These are phyloP conservation scores for Limnodromus scolopaceus DNA, from an alignment of 2,797 vertebrate genomes.

Conservation along the genomic window DNA sequence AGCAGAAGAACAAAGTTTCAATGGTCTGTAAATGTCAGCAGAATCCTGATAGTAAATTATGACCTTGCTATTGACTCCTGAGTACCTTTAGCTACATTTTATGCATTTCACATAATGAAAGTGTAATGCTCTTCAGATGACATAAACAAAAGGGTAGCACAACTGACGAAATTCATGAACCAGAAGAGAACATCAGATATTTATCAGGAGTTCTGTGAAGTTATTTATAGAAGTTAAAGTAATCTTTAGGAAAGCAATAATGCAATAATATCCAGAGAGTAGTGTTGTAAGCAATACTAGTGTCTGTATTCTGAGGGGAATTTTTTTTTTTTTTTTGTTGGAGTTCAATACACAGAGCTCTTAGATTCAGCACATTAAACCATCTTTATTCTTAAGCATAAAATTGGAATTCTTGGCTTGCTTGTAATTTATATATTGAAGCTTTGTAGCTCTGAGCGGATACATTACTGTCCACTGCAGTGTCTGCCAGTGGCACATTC, in stretches of 20 bases:
- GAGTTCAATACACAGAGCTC: neutral
- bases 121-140: constrained; percentile 27
- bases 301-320: neutral
- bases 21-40: constrained; percentile 75
- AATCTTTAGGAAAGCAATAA: constrained; percentile 4
- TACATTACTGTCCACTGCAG: neutral
- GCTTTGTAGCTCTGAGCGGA: neutral
- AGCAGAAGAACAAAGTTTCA: constrained; percentile 71
- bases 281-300: neutral
- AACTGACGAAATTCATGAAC: neutral
- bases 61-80: constrained; percentile 66
- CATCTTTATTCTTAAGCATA: neutral
- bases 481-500: neutral
- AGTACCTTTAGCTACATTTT: constrained; percentile 53
- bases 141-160: constrained; percentile 32
- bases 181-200: neutral
- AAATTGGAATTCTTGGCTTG: constrained; percentile 31
- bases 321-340: neutral
- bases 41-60: constrained; percentile 68
- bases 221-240: constrained; percentile 34
- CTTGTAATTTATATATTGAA: constrained; percentile 10
- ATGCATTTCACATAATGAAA: constrained; percentile 52
- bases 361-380: constrained; percentile 1
- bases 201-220: constrained; percentile 4
- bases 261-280: neutral